These are phyloP conservation scores for Drosophila nigromelanica DNA, from an alignment of 1,140 invertebrate genomes.

Conservation along the genomic window DNA sequence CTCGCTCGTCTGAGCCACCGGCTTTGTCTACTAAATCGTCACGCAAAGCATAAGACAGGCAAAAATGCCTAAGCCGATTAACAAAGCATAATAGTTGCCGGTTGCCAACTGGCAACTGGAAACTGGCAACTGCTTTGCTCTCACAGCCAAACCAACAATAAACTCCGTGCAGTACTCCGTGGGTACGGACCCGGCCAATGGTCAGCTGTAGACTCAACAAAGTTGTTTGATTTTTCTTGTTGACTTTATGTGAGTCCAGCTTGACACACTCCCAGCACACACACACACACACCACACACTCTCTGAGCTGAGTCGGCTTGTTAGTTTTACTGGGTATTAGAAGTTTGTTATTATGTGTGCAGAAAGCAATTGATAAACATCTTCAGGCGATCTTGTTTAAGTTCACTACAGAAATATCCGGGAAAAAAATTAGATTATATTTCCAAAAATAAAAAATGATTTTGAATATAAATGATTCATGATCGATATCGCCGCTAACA, in stretches of 20 bases:
- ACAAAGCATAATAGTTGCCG: slow-evolving; percentile 70
- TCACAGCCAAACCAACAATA: slow-evolving; percentile 51
- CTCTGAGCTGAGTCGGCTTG: slow-evolving; percentile 15
- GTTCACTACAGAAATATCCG: background rate
- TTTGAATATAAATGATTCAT: no score
- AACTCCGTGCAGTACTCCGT: slow-evolving; percentile 34
- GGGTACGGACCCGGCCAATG: slow-evolving; percentile 7
- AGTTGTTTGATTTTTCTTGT: slow-evolving; percentile 80
- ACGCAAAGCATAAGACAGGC: slow-evolving; percentile 52
- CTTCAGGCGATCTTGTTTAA: slow-evolving; percentile 3
- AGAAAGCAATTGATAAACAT: slow-evolving; percentile 29
- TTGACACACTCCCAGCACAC: slow-evolving; percentile 32
- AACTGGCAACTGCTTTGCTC: slow-evolving; percentile 28
- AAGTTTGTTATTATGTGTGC: slow-evolving; percentile 28
- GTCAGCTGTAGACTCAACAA: slow-evolving; percentile 49
- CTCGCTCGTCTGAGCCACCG: slow-evolving; percentile 65
- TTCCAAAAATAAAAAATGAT: no score
- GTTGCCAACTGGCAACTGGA: slow-evolving; percentile 3
- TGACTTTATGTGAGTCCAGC: slow-evolving; percentile 51
- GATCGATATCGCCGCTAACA: no score
- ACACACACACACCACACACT: slow-evolving; percentile 30
- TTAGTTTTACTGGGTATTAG: slow-evolving; percentile 33
- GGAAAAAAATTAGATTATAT: no score
- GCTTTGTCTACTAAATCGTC: slow-evolving; percentile 54
- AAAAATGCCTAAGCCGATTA: slow-evolving; percentile 73